These are phyloP conservation scores for Leptinotarsa juncta DNA, from an alignment of 2,888 invertebrate genomes.

Conservation along the genomic window DNA sequence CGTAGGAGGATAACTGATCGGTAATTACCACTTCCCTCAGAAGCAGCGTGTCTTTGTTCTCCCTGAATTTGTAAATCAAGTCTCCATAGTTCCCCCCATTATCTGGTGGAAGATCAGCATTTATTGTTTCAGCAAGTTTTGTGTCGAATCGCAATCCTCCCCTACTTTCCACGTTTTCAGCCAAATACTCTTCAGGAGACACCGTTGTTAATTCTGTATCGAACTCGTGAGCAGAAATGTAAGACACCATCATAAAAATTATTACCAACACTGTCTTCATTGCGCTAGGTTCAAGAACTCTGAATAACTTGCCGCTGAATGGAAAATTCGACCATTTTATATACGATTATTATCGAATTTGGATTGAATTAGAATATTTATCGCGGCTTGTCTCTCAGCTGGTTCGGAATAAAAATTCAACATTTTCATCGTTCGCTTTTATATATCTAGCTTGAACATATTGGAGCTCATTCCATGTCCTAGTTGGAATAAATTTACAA, in stretches of 20 bases:
- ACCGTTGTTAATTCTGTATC: neutral
- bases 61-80: constrained; percentile 47
- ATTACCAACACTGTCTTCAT: neutral
- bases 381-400: neutral
- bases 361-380: constrained; percentile 7
- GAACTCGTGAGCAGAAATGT: constrained; percentile 11
- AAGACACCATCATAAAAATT: neutral
- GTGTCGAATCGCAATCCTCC: constrained; percentile 32
- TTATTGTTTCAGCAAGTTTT: constrained; percentile 36
- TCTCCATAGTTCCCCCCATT: constrained; percentile 53
- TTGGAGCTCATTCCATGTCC: neutral
- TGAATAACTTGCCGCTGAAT: neutral
- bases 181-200: constrained; percentile 4
- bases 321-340: neutral
- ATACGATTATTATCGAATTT: neutral
- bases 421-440: neutral
- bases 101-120: constrained; percentile 37
- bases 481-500: neutral
- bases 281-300: neutral
- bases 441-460: neutral
- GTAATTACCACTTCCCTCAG: constrained; percentile 49
- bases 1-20: constrained; percentile 45
- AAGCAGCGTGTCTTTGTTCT: constrained; percentile 47
- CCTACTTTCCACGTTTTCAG: neutral
- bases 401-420: neutral